Evolutionary conservation across 2,888 invertebrate genomes (phyloP).

Genomic region (Ormyrus rosae): DNA sequence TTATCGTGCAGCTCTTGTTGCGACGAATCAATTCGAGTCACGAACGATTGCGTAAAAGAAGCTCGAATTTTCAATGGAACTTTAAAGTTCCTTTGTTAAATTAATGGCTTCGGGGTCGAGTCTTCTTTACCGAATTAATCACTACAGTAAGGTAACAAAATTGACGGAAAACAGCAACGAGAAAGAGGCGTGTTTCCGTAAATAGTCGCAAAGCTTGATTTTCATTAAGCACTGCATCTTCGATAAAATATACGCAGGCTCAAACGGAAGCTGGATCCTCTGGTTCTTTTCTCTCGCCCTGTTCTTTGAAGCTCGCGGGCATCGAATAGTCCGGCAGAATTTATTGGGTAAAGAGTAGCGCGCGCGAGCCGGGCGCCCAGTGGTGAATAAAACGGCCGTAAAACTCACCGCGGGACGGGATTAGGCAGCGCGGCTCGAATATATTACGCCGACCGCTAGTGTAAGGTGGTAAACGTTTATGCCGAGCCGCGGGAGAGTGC

Average conservation of each 20-base stretch:
- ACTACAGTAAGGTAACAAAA: no score
- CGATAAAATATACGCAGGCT: conserved; percentile 4
- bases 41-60: no score
- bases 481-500: conserved; percentile 22
- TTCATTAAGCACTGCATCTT: no score
- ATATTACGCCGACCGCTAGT: conserved; percentile 56
- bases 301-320: conserved; percentile 30
- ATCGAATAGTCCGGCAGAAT: conserved; percentile 58
- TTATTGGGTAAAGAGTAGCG: conserved; percentile 63
- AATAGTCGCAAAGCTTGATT: no score
- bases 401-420: conserved; percentile 60
- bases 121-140: no score
- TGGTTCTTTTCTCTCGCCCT: conserved; percentile 11
- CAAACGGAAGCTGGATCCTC: conserved; percentile 31
- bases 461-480: conserved; percentile 55
- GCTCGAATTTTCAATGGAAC: no score
- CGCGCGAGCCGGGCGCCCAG: conserved; percentile 14
- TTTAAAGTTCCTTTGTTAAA: no score
- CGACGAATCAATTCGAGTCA: no score
- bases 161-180: no score
- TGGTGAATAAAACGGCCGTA: conserved; percentile 64
- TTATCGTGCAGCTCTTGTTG: no score
- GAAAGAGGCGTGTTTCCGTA: no score
- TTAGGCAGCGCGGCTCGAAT: conserved; percentile 61
- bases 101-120: no score